Evolutionary conservation across 2,888 invertebrate species (phyloP).

Genomic region (Helleia helle): DNA sequence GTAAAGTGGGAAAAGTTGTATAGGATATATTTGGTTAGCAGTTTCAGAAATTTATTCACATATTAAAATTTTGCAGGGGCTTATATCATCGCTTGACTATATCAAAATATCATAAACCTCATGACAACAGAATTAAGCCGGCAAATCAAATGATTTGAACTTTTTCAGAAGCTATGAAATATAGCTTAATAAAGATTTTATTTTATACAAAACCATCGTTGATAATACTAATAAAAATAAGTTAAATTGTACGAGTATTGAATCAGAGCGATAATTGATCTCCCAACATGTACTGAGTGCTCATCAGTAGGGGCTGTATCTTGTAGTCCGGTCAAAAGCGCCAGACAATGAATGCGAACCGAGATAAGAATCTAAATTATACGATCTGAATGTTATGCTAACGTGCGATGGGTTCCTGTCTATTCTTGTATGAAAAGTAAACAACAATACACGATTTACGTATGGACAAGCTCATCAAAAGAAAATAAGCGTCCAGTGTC

Average conservation of each 20-base stretch:
- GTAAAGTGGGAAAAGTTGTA: background rate
- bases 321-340: slow-evolving; percentile 13
- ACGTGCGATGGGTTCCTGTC: slow-evolving; percentile 16
- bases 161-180: no score
- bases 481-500: no score
- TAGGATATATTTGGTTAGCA: background rate
- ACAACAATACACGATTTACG: slow-evolving; percentile 22
- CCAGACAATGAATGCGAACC: slow-evolving; percentile 34
- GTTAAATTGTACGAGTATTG: slow-evolving; percentile 1
- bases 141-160: no score
- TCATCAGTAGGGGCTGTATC: slow-evolving; percentile 8
- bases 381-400: slow-evolving; percentile 35
- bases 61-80: background rate
- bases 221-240: no score
- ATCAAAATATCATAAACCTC: no score
- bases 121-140: no score
- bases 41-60: background rate
- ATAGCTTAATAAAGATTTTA: no score
- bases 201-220: no score
- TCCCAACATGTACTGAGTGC: background rate
- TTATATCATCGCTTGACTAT: no score
- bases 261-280: slow-evolving; percentile 6
- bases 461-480: slow-evolving; percentile 9
- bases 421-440: slow-evolving; percentile 10
- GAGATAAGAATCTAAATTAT: slow-evolving; percentile 40